Evolutionary conservation across 2,888 invertebrate genomes (phyloP).

Genomic region (Agrochola circellaris): DNA sequence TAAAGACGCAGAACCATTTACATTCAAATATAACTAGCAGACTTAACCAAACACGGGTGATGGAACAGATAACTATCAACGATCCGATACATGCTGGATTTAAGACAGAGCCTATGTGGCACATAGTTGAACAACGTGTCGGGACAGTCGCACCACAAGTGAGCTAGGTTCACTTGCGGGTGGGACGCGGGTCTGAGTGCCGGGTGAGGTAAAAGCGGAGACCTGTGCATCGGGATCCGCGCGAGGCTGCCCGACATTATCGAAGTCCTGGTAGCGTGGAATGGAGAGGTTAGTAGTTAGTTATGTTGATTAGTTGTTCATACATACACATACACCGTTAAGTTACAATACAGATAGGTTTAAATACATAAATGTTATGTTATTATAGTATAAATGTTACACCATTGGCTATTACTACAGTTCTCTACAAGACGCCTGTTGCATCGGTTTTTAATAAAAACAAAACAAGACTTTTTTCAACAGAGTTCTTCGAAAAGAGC

Average conservation of each 20-base stretch:
- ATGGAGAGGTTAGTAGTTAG: conserved; percentile 55
- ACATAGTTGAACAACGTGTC: conserved; percentile 81
- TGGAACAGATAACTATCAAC: conserved; percentile 82
- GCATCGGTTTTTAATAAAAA: neutral
- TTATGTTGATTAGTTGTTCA: conserved; percentile 6
- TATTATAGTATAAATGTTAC: neutral
- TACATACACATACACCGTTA: neutral
- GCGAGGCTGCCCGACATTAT: conserved; percentile 88
- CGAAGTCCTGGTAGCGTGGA: conserved; percentile 87
- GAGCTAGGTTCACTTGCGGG: conserved; percentile 73
- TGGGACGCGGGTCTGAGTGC: conserved; percentile 55
- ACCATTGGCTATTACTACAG: neutral
- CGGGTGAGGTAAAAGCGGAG: conserved; percentile 71
- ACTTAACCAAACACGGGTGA: conserved; percentile 82
- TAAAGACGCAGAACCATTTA: neutral
- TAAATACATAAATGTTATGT: neutral
- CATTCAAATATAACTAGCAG: conserved; percentile 83
- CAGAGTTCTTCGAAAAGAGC: neutral
- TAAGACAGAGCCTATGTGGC: conserved; percentile 82
- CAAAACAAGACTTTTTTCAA: neutral
- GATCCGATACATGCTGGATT: conserved; percentile 79
- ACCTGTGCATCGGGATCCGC: conserved; percentile 90
- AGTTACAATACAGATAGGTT: neutral
- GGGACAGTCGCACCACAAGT: conserved; percentile 83
- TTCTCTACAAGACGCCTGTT: neutral